Evolutionary conservation across 2,113 vertebrate species (phyloP), one percentile per base, ranked within the genome.

Genomic region (Austrofundulus limnaeus): DNA sequence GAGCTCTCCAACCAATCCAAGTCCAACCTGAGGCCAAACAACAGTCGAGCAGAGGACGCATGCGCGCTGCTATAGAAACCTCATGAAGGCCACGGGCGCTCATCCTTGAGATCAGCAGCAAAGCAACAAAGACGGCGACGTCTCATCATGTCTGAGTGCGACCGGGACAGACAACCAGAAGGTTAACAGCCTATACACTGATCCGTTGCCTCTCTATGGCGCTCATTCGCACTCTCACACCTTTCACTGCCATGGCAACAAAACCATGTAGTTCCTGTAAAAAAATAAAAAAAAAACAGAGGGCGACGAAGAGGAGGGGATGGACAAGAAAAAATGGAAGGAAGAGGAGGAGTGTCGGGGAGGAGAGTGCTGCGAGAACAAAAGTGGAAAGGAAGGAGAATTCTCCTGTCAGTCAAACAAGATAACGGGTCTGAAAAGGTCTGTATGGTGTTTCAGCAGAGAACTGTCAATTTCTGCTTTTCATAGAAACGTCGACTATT

Each of bases 201-300:
- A 68, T 77, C 53, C 45, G 34, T 60, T 65, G 51, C 59, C 65
- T 71, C 34, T 1, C 61, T 52, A 41, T 72, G 16, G 42, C 7
- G 8, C 42, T n/a, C 16, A 8, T 9, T 34, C 28, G 34, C 19
- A 6, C 28, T 53, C 17, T 12, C 34, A 9, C 42, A 69, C 70
- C 73, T 82, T 49, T 60, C n/a, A 78, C 83, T 75, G 75, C 52
- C 84, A 87, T 89, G 79, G 79, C 79, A 86, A 88, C 84, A 59
- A 53, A 74, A 73, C 13, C 0, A 57, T 52, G 60, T 70, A 45
- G 41, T 39, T 23, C 52, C 43, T 61, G 42, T 11, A 16, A 63
- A 53, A 45, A 16, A 11, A n/a, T n/a, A n/a, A n/a, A n/a, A n/a
- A n/a, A n/a, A n/a, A n/a, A n/a, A n/a, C n/a, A 43, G 45, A 75